Evolutionary conservation across 2,888 invertebrate genomes (phyloP).

Genomic region (Schrankia costaestrigalis): DNA sequence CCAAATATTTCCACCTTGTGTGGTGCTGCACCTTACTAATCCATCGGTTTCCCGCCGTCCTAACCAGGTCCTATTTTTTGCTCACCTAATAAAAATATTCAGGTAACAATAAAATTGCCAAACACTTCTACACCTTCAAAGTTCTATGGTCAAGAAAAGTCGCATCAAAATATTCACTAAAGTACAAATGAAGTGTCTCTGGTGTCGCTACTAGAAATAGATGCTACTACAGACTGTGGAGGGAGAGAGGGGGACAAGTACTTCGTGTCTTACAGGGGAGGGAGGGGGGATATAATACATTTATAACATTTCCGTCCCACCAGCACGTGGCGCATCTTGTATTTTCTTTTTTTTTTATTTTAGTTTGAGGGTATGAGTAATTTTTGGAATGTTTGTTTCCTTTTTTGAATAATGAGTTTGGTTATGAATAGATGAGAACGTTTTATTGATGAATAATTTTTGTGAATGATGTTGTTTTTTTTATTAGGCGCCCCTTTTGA

Average conservation of each 20-base stretch:
- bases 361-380: constrained; percentile 25
- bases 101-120: neutral
- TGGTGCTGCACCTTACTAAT: too few species aligned
- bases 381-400: constrained; percentile 19
- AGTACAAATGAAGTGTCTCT: constrained; percentile 71
- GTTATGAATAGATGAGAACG: neutral
- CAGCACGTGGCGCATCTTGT: constrained; percentile 21
- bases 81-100: neutral
- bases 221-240: constrained; percentile 42
- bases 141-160: constrained; percentile 46
- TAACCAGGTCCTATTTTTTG: too few species aligned
- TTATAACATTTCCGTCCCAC: constrained; percentile 11
- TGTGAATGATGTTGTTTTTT: neutral
- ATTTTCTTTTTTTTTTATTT: constrained; percentile 46
- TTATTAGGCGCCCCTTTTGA: too few species aligned
- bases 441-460: neutral
- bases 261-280: constrained; percentile 12
- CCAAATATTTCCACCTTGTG: too few species aligned
- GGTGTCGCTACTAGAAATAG: constrained; percentile 60
- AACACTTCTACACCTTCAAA: constrained; percentile 25
- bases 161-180: constrained; percentile 58
- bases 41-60: too few species aligned
- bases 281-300: constrained; percentile 9
- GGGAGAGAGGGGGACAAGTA: constrained; percentile 29
- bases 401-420: constrained; percentile 7